Conservation (phyloP, 2,797 vertebrate genomes). For the Scleropages formosus region DNA sequence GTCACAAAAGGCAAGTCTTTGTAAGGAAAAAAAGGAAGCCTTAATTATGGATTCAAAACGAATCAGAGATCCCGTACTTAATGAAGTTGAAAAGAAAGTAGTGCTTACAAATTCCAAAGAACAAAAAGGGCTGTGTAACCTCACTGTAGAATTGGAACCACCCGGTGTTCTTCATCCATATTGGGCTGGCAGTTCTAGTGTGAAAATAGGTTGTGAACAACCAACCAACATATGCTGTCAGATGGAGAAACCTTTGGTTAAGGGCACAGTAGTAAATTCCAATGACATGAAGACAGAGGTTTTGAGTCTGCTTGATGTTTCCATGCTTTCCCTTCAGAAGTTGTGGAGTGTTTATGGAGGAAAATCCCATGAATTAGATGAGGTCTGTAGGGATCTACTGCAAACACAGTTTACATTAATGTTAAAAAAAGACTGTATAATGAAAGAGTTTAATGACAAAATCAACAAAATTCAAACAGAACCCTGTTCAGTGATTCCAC, state of each 20-base stretch:
- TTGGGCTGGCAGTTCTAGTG: not conserved
- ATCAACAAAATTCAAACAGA: conserved; percentile 35
- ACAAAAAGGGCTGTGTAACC: not conserved
- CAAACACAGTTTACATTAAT: conserved; percentile 65
- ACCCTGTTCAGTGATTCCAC: conserved; percentile 47
- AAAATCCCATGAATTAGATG: conserved; percentile 49
- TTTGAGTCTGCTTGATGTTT: conserved; percentile 66
- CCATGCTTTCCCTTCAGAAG: conserved; percentile 67
- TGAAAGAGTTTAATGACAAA: conserved; percentile 59
- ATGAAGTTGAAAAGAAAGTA: not conserved
- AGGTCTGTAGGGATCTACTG: conserved; percentile 62
- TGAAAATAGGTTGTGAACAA: conserved; percentile 35
- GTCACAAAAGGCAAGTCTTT: conserved; percentile 22
- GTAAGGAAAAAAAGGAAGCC: conserved; percentile 45
- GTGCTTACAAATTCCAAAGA: conserved; percentile 4
- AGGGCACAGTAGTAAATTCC: conserved; percentile 15
- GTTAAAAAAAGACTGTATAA: conserved; percentile 57
- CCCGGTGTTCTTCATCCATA: not conserved
- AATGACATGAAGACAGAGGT: conserved; percentile 41
- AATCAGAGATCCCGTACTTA: not conserved
- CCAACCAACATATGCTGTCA: conserved; percentile 11
- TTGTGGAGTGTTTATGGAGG: conserved; percentile 56
- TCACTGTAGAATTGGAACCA: conserved; percentile 6
- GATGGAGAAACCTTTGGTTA: not conserved
- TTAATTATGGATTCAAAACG: not conserved